These are phyloP conservation scores for Loris lydekkerianus DNA, from an alignment of 2,797 vertebrate genomes.

Conservation along the genomic window DNA sequence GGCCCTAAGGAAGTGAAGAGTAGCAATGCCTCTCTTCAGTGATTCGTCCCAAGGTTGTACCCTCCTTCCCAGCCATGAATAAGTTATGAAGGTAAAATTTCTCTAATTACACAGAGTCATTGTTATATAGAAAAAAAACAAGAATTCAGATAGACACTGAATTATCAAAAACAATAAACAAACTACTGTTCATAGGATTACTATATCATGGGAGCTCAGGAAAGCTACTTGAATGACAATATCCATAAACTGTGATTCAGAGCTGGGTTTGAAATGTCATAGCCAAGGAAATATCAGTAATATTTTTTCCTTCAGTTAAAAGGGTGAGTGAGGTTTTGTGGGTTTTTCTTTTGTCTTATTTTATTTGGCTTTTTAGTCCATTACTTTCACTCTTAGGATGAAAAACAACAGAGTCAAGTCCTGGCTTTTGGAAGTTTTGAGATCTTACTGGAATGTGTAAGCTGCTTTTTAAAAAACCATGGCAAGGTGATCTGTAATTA, in stretches of 20 bases:
- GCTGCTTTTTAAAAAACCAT: not conserved
- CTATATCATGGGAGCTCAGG: not conserved
- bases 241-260: not conserved
- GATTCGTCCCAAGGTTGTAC: constrained; percentile 16
- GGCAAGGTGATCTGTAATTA: not conserved
- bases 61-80: constrained; percentile 51
- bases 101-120: constrained; percentile 58
- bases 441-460: constrained; percentile 27
- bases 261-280: not conserved
- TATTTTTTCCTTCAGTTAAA: constrained; percentile 51
- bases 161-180: constrained; percentile 1
- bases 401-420: not conserved
- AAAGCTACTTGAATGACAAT: not conserved
- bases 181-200: not conserved
- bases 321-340: not conserved
- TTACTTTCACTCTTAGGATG: not conserved
- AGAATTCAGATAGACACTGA: constrained; percentile 8
- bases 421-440: constrained; percentile 33
- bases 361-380: not conserved
- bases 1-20: not conserved
- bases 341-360: not conserved
- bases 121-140: constrained; percentile 6
- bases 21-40: not conserved
- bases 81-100: constrained; percentile 73
- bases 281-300: not conserved